Evolutionary conservation across 2,888 invertebrate species (phyloP), one percentile per base, ranked within the genome.

Genomic region (Heliconius aoede): DNA sequence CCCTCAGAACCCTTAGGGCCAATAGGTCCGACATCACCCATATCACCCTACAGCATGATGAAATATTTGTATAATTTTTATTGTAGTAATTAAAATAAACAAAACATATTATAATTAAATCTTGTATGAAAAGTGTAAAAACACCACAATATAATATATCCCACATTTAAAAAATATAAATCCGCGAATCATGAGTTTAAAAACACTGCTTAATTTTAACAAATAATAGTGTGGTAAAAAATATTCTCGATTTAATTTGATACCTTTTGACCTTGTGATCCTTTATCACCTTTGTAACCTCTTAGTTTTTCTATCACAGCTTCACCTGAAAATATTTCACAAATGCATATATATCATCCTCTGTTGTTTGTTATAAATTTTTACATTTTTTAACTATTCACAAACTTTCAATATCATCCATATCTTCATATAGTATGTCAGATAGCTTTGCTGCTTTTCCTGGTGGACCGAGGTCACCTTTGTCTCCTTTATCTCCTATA

Each of bases 391-490:
- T 32, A 32, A 64, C 4, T n/a, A 32, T 76, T 21, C 64, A 81
- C 89, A 89, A 86, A 92, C 93, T 89, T 85, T 89, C 86, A 15
- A 67, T 36, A 9, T 88, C 86, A 60, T 89, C 85, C 73, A 88
- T 83, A 7, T 85, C 82, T 2, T 84, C 81, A 28, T 90, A 85
- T 58, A 93, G 79, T 62, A 93, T 83, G 40, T 90, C 89, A 4
- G 86, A 84, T 46, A 93, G 76, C 71, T 96, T 96, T 15, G 98
- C 98, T 62, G 96, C 96, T 73, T 95, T 95, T 8, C 98, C 98
- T 30, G 96, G 95, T 67, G 96, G 90, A n/a, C 98, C 98, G 78
- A 95, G 95, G 75, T 95, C 95, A 72, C 97, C 98, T 84, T 95
- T 95, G 18, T 91, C 87, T 80, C 97, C 97, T 84, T 55, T 69